phyloP scores from a whole-genome alignment of 2,797 vertebrate genomes.

The Echeneis naucrates region DNA sequence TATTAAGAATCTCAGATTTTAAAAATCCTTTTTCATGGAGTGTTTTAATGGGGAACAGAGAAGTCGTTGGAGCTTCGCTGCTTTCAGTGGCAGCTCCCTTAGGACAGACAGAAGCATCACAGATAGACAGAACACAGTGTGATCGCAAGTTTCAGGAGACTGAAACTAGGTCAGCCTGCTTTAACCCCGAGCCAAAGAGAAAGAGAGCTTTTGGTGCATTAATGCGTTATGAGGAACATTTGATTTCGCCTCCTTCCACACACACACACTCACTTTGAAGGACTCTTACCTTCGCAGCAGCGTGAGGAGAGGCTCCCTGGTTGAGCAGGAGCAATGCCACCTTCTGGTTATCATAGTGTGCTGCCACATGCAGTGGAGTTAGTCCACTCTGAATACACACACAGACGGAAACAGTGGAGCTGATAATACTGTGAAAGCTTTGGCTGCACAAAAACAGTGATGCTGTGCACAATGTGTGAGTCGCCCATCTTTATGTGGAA shows the following conservation, averaged over 20 bases:
- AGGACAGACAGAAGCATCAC: conserved; percentile 27
- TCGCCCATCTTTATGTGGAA: neutral
- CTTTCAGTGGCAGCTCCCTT: conserved; percentile 35
- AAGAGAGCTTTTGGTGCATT: conserved; percentile 28
- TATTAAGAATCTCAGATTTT: neutral
- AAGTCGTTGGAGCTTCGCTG: conserved; percentile 4
- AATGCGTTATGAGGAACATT: conserved; percentile 32
- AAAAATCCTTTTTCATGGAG: neutral
- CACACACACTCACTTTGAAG: neutral
- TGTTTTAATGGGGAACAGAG: conserved; percentile 17
- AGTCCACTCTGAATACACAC: conserved; percentile 93
- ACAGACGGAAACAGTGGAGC: conserved; percentile 58
- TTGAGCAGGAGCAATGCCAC: conserved; percentile 97
- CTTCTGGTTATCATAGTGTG: conserved; percentile 99
- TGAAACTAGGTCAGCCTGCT: conserved; percentile 74
- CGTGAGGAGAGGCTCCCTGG: conserved; percentile 97
- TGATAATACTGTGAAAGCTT: neutral
- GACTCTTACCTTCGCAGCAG: conserved; percentile 93
- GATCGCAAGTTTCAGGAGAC: conserved; percentile 44
- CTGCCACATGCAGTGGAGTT: conserved; percentile 99
- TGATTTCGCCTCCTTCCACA: conserved; percentile 1
- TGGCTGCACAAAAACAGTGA: conserved; percentile 1
- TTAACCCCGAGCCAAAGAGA: conserved; percentile 41
- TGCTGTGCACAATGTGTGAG: neutral
- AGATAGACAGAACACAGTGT: conserved; percentile 31